Conservation (phyloP, 2,113 vertebrate genomes). For the Rhinogobius similis region DNA sequence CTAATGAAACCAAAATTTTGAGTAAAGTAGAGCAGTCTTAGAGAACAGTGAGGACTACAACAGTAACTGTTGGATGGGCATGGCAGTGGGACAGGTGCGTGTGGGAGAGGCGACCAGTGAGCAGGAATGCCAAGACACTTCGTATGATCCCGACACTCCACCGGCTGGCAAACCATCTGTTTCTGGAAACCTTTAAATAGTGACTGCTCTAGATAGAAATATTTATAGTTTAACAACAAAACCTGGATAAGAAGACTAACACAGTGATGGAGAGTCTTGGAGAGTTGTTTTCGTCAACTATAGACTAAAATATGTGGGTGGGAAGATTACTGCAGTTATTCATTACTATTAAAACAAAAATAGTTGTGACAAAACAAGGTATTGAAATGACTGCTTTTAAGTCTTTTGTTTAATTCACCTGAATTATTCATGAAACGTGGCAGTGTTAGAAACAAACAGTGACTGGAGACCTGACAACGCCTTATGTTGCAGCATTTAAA, state of each 20-base stretch:
- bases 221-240: slow-evolving; percentile 62
- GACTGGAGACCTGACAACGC: neutral
- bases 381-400: neutral
- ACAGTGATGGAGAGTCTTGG: neutral
- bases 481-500: neutral
- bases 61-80: slow-evolving; percentile 22
- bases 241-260: slow-evolving; percentile 18
- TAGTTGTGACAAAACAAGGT: neutral
- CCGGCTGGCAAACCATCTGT: slow-evolving; percentile 61
- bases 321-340: neutral
- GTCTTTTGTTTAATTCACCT: neutral
- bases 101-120: slow-evolving; percentile 49
- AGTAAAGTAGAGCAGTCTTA: slow-evolving; percentile 20
- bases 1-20: neutral
- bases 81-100: slow-evolving; percentile 52
- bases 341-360: neutral
- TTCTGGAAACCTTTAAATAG: slow-evolving; percentile 59
- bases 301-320: neutral
- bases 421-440: neutral
- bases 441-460: neutral
- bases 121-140: slow-evolving; percentile 62
- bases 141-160: slow-evolving; percentile 40
- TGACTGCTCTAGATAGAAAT: slow-evolving; percentile 42
- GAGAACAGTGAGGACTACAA: slow-evolving; percentile 4
- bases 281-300: neutral